Conservation (phyloP, 35 echinoderm and acorn worm genomes). For the Chiridota heheva region DNA sequence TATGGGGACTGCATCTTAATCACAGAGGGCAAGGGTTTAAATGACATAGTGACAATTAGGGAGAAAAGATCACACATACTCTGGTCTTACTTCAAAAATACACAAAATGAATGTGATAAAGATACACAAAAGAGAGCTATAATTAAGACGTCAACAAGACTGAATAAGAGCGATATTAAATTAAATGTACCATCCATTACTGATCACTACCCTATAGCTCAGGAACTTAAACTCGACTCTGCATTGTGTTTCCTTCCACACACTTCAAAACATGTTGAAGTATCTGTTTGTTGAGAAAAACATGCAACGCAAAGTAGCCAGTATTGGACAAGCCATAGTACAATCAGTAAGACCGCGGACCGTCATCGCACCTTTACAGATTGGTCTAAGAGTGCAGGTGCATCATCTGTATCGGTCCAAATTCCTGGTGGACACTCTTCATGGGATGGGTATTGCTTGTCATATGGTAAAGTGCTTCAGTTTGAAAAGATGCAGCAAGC, state of each 20-base stretch:
- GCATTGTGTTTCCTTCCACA: slow-evolving; percentile 47
- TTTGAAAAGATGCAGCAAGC: slow-evolving; percentile 63
- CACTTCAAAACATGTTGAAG: slow-evolving; percentile 38
- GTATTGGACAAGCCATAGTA: slow-evolving; percentile 64
- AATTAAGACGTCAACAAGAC: slow-evolving; percentile 68
- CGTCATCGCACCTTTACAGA: slow-evolving; percentile 48
- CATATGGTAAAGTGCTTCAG: slow-evolving; percentile 49
- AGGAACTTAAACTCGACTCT: slow-evolving; percentile 59
- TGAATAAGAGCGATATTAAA: slow-evolving; percentile 81
- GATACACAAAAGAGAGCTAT: slow-evolving; percentile 46
- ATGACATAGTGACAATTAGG: slow-evolving; percentile 65
- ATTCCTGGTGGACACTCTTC: slow-evolving; percentile 64
- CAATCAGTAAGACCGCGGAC: slow-evolving; percentile 36
- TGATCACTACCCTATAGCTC: slow-evolving; percentile 49
- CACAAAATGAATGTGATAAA: slow-evolving; percentile 23
- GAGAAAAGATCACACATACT: slow-evolving; percentile 46
- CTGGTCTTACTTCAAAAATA: slow-evolving; percentile 25
- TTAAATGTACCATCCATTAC: slow-evolving; percentile 53
- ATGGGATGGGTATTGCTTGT: slow-evolving; percentile 58
- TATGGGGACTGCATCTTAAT: slow-evolving; percentile 56
- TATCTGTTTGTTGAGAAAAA: slow-evolving; percentile 62
- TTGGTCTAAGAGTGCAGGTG: slow-evolving; percentile 47
- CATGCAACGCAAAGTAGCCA: slow-evolving; percentile 53
- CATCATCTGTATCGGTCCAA: slow-evolving; percentile 68
- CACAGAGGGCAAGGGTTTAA: slow-evolving; percentile 44